Conservation (phyloP, 2,113 vertebrate genomes). For the Labeo catla region DNA sequence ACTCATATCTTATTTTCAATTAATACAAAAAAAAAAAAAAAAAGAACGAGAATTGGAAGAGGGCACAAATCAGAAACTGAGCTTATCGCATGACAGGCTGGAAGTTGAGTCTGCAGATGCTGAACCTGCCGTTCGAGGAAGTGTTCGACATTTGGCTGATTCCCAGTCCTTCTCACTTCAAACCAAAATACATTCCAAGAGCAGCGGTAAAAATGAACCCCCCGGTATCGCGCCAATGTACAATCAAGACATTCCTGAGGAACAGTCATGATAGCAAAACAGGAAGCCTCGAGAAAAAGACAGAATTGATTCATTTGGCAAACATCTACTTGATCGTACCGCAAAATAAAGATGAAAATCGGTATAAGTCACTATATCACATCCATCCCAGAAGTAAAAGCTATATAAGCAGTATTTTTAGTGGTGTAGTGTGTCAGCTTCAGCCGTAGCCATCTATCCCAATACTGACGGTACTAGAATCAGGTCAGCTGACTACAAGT, state of each 20-base stretch:
- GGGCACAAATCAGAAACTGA: slow-evolving; percentile 58
- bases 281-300: slow-evolving; percentile 27
- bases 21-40: slow-evolving; percentile 57
- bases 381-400: background rate
- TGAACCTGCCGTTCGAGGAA: slow-evolving; percentile 25
- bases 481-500: background rate
- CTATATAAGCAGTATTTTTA: background rate
- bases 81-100: slow-evolving; percentile 50
- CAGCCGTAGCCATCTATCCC: background rate
- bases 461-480: background rate
- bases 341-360: background rate
- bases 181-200: background rate
- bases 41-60: slow-evolving; percentile 91
- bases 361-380: background rate
- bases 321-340: slow-evolving; percentile 3
- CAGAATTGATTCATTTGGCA: background rate
- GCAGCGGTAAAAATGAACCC: slow-evolving; percentile 20
- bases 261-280: slow-evolving; percentile 38
- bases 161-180: background rate
- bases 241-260: slow-evolving; percentile 40
- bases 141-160: slow-evolving; percentile 30
- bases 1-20: slow-evolving; percentile 65
- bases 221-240: slow-evolving; percentile 5
- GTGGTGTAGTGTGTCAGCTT: background rate
- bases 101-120: background rate